Conservation (phyloP, 2,888 invertebrate genomes). For the Taphrorychus bicolor region DNA sequence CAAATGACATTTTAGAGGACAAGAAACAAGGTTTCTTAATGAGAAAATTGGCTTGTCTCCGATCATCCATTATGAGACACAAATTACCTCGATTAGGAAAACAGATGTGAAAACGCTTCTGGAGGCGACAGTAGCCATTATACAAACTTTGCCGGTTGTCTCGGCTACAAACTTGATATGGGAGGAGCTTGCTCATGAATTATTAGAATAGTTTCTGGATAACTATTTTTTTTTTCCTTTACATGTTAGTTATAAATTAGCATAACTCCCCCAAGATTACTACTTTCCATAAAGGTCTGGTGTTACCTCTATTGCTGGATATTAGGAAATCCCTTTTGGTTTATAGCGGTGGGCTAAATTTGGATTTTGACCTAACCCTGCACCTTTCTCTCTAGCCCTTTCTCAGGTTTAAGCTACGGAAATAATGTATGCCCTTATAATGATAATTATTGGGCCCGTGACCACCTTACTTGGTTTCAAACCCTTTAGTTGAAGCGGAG, state of each 20-base stretch:
- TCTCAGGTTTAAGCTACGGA: neutral
- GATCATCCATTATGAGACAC: neutral
- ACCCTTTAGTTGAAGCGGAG: neutral
- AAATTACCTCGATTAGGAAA: neutral
- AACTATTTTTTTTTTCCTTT: neutral
- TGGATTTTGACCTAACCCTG: neutral
- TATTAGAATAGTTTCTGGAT: neutral
- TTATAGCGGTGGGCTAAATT: slow-evolving; percentile 3
- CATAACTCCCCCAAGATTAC: too few relatives aligned
- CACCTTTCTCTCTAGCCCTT: neutral
- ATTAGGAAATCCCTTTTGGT: neutral
- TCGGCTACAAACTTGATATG: neutral
- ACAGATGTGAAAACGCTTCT: neutral
- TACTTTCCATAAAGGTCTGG: too few relatives aligned
- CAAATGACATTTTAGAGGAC: neutral
- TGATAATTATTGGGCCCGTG: neutral
- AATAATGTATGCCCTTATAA: neutral
- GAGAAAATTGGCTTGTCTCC: neutral
- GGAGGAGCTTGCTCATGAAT: neutral
- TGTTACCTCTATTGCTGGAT: too few relatives aligned
- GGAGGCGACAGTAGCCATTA: neutral
- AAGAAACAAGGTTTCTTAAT: neutral
- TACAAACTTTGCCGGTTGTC: neutral
- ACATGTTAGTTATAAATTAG: too few relatives aligned
- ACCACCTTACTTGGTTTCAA: neutral